phyloP scores from a whole-genome alignment of 2,797 vertebrate species.

The Vireo griseus region DNA sequence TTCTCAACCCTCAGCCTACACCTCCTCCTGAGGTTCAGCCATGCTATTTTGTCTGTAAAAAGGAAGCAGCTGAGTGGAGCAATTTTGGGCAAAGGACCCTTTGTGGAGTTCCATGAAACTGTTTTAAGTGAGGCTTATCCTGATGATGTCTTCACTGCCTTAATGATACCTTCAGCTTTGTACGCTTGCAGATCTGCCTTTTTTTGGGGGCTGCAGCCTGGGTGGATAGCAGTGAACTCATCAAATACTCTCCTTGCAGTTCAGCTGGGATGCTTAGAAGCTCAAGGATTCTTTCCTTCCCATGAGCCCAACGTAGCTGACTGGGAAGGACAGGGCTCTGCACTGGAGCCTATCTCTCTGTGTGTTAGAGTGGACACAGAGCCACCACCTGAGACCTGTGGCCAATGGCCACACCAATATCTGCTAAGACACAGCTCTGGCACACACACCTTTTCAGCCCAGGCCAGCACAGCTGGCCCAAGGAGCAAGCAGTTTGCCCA shows the following conservation, averaged over 20 bases:
- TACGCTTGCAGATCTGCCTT: neutral
- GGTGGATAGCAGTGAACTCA: neutral
- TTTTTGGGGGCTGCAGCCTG: neutral
- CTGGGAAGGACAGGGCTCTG: neutral
- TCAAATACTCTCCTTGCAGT: neutral
- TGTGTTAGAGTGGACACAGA: neutral
- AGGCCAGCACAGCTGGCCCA: rapidly evolving
- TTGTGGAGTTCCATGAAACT: neutral
- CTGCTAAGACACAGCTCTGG: neutral
- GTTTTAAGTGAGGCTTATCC: neutral
- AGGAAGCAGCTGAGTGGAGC: neutral
- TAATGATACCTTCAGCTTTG: neutral
- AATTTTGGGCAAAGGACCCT: neutral
- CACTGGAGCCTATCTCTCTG: rapidly evolving
- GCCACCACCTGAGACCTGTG: neutral
- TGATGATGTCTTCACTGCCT: neutral
- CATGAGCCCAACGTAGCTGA: neutral
- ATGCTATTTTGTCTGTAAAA: neutral
- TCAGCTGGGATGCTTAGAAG: neutral
- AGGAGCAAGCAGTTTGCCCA: neutral
- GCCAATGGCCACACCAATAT: neutral
- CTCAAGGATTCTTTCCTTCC: neutral
- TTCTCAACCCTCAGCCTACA: neutral
- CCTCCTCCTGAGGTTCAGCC: neutral
- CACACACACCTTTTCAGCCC: neutral